phyloP scores from a whole-genome alignment of 2,113 vertebrate genomes.

The Athene cunicularia region DNA sequence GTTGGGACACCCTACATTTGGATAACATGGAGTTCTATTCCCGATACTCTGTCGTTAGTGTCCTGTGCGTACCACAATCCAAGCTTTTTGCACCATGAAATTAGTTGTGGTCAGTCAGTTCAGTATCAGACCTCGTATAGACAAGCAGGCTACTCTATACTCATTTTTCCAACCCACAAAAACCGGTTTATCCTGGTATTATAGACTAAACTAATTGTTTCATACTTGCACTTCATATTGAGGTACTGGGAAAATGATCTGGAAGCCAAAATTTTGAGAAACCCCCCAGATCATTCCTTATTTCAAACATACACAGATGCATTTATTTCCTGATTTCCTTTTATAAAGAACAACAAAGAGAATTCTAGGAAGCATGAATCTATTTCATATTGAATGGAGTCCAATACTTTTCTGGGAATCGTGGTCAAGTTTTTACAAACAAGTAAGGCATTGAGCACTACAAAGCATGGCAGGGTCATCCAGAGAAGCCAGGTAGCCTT shows the following conservation, averaged over 20 bases:
- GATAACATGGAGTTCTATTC: not conserved
- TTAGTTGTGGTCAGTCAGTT: not conserved
- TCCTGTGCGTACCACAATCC: not conserved
- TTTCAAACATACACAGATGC: conserved; percentile 17
- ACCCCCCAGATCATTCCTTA: not conserved
- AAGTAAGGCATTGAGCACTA: not conserved
- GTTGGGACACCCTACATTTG: not conserved
- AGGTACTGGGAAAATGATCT: not conserved
- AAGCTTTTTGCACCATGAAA: not conserved
- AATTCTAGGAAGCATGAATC: conserved; percentile 55
- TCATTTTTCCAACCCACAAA: not conserved
- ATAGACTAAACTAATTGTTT: not conserved
- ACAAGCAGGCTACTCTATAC: not conserved
- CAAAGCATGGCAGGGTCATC: not conserved
- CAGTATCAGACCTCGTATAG: not conserved
- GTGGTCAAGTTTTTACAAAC: not conserved
- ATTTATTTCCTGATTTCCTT: conserved; percentile 35
- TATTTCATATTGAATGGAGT: conserved; percentile 11
- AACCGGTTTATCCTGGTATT: not conserved
- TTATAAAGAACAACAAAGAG: conserved; percentile 18
- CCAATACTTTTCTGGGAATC: conserved; percentile 41
- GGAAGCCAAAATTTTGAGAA: not conserved
- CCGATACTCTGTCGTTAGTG: not conserved
- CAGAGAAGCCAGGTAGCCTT: conserved; percentile 19
- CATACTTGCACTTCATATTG: not conserved